Percentiles rank a stretch among this genome's conserved stretches.
These are phyloP conservation scores for Regulus satrapa DNA, from an alignment of 2,113 vertebrate genomes.

Conservation along the genomic window DNA sequence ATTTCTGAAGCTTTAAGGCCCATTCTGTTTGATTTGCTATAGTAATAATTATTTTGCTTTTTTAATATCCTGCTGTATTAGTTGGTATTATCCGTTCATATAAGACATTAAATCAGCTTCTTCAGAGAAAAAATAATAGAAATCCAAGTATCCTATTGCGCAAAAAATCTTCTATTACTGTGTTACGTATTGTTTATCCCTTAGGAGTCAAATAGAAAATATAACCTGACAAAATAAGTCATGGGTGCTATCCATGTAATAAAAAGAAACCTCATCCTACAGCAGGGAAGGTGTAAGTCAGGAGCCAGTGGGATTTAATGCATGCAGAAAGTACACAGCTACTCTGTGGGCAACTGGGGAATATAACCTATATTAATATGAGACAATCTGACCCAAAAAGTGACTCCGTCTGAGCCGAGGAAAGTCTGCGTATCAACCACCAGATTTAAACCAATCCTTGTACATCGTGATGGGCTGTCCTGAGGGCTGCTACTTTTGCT, in stretches of 20 bases:
- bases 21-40: not conserved
- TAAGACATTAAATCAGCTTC: not conserved
- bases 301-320: not conserved
- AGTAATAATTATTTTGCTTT: constrained; percentile 13
- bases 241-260: not conserved
- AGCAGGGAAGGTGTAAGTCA: not conserved
- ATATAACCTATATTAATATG: not conserved
- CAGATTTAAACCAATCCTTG: not conserved
- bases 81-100: not conserved
- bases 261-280: not conserved
- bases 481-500: not conserved
- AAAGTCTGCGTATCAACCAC: not conserved
- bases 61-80: constrained; percentile 31
- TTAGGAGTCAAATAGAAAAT: not conserved
- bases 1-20: not conserved
- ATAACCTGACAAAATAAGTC: not conserved
- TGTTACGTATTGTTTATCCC: not conserved
- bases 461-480: not conserved
- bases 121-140: constrained; percentile 2
- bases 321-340: not conserved
- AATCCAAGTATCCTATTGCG: not conserved
- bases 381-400: not conserved
- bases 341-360: not conserved
- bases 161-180: not conserved
- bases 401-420: not conserved